phyloP scores from a whole-genome alignment of 1,140 invertebrate genomes.

The Formica exsecta region DNA sequence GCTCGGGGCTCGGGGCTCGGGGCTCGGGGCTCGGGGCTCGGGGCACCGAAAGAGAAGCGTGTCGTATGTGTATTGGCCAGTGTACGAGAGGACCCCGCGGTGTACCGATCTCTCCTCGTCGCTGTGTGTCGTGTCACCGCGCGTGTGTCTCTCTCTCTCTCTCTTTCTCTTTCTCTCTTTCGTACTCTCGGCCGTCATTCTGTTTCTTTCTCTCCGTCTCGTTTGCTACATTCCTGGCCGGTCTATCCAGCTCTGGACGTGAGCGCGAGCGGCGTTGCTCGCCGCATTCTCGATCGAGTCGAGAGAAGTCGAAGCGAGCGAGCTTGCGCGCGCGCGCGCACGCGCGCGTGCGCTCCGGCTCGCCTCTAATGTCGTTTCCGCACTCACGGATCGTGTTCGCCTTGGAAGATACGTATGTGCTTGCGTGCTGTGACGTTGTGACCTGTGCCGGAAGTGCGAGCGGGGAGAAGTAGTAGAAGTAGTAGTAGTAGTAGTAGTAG shows the following conservation, averaged over 20 bases:
- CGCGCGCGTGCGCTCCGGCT: conserved; percentile 29
- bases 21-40: neutral
- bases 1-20: no score
- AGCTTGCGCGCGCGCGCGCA: neutral
- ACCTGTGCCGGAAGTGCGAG: conserved; percentile 57
- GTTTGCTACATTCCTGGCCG: conserved; percentile 23
- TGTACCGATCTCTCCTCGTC: conserved; percentile 74
- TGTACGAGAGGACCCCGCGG: conserved; percentile 78
- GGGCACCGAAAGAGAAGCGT: conserved; percentile 62
- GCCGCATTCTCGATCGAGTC: conserved; percentile 30
- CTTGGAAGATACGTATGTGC: conserved; percentile 54
- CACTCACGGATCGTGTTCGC: conserved; percentile 29
- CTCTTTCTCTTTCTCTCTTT: neutral
- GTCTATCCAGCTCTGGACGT: conserved; percentile 11
- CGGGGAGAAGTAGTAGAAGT: conserved; percentile 12
- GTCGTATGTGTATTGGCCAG: conserved; percentile 68
- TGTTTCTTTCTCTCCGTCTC: neutral
- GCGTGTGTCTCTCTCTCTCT: conserved; percentile 1
- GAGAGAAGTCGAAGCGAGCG: conserved; percentile 38
- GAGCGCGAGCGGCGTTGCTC: conserved; percentile 23
- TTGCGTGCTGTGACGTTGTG: conserved; percentile 61
- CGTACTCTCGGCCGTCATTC: neutral
- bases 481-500: conserved; percentile 51
- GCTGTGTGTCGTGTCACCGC: conserved; percentile 53
- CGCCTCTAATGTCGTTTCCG: conserved; percentile 56